Percentiles rank a stretch among this genome's conserved stretches.
Evolutionary conservation across 2,888 invertebrate species (phyloP).

Genomic region (Eupithecia insigniata): DNA sequence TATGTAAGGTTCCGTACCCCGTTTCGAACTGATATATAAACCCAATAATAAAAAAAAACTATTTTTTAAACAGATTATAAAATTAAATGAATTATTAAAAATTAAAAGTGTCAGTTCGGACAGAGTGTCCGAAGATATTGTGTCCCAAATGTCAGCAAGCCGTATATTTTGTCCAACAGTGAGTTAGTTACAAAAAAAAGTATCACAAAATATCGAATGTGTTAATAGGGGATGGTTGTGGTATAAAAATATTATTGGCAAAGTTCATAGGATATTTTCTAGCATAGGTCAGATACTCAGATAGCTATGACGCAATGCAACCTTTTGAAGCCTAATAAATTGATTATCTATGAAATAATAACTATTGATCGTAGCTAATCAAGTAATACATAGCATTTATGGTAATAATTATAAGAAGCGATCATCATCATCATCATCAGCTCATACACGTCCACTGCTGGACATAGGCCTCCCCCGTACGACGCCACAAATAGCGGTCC

Average conservation of each 20-base stretch:
- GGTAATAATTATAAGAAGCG: neutral
- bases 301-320: neutral
- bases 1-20: neutral
- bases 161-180: neutral
- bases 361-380: slow-evolving; percentile 23
- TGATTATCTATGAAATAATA: slow-evolving; percentile 29
- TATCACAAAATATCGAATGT: neutral
- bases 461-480: too few relatives aligned
- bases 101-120: too few relatives aligned
- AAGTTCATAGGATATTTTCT: neutral
- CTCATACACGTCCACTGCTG: too few relatives aligned
- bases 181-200: neutral
- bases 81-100: too few relatives aligned
- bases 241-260: neutral
- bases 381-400: slow-evolving; percentile 11
- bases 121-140: too few relatives aligned
- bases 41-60: too few relatives aligned
- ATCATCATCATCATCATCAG: too few relatives aligned
- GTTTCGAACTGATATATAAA: too few relatives aligned
- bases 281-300: neutral
- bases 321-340: slow-evolving; percentile 9
- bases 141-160: too few relatives aligned
- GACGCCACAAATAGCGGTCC: too few relatives aligned
- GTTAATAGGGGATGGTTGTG: neutral
- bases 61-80: too few relatives aligned